Conservation (phyloP, 2,888 invertebrate genomes). For the Urechis unicinctus region DNA sequence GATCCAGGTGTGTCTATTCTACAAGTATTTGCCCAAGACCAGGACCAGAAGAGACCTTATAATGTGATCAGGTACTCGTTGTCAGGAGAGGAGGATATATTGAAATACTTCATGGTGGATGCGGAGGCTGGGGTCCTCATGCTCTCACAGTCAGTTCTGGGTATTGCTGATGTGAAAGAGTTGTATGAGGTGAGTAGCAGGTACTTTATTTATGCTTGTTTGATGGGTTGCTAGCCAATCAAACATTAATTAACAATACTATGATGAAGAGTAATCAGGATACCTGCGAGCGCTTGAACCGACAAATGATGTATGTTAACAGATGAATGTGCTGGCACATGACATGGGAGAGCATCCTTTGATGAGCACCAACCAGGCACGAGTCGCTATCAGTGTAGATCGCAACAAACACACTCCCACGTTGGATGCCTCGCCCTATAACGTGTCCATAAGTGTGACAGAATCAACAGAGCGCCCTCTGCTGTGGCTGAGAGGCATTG, state of each 20-base stretch:
- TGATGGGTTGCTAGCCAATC: neutral
- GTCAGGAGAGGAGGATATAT: conserved; percentile 6
- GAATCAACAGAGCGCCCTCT: conserved; percentile 8
- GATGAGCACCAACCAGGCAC: conserved; percentile 22
- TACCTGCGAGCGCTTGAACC: no score
- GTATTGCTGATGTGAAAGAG: conserved; percentile 12
- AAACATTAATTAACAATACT: no score
- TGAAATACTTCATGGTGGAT: conserved; percentile 28
- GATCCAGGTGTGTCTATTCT: conserved; percentile 15
- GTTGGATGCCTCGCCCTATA: conserved; percentile 17
- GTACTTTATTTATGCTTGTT: neutral
- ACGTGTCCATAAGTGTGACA: conserved; percentile 13
- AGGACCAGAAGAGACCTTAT: conserved; percentile 19
- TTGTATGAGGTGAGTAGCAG: conserved; percentile 12
- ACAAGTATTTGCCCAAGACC: conserved; percentile 16
- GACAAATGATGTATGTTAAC: neutral
- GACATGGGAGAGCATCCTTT: conserved; percentile 13
- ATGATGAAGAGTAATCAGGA: no score
- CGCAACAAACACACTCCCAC: conserved; percentile 18
- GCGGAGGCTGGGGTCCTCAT: conserved; percentile 22
- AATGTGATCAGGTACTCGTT: conserved; percentile 17
- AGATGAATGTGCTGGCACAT: conserved; percentile 15
- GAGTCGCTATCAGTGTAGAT: conserved; percentile 16
- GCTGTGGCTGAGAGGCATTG: conserved; percentile 10
- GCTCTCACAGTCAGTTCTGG: conserved; percentile 21